Percentiles rank a stretch among this genome's conserved stretches.
Evolutionary conservation across 1,140 invertebrate species (phyloP).

Genomic region (Acromyrmex heyeri): DNA sequence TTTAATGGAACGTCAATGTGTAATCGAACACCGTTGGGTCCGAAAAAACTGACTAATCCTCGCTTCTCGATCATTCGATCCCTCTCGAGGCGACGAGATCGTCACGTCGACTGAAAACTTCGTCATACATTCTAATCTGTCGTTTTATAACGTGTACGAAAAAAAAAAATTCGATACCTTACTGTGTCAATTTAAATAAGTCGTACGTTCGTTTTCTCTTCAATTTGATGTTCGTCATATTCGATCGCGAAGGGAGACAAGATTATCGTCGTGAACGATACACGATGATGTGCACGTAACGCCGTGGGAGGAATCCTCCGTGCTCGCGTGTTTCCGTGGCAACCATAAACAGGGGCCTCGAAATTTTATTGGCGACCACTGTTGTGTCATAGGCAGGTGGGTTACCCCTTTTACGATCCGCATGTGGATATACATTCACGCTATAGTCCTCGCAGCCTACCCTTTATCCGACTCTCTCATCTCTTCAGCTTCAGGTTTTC

Average conservation of each 20-base stretch:
- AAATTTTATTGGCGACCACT: conserved; percentile 43
- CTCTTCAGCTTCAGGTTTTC: conserved; percentile 26
- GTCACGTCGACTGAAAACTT: not conserved
- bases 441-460: conserved; percentile 12
- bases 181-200: not conserved
- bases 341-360: conserved; percentile 71
- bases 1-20: not conserved
- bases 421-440: conserved; percentile 16
- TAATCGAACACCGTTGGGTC: not conserved
- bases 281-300: not conserved
- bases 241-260: not conserved
- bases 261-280: conserved; percentile 25
- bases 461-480: not conserved
- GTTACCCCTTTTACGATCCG: conserved; percentile 56
- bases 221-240: conserved; percentile 6
- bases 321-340: conserved; percentile 70
- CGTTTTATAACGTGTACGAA: not conserved
- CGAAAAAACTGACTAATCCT: conserved; percentile 27
- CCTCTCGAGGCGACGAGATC: not conserved
- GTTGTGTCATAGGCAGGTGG: conserved; percentile 53
- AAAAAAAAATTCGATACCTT: conserved; percentile 26
- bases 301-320: conserved; percentile 46
- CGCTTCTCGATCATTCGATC: not conserved
- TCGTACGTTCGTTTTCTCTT: conserved; percentile 2
- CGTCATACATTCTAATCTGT: not conserved